These are phyloP conservation scores for Chydorus sphaericus DNA, from an alignment of 2,888 invertebrate genomes.

Conservation along the genomic window DNA sequence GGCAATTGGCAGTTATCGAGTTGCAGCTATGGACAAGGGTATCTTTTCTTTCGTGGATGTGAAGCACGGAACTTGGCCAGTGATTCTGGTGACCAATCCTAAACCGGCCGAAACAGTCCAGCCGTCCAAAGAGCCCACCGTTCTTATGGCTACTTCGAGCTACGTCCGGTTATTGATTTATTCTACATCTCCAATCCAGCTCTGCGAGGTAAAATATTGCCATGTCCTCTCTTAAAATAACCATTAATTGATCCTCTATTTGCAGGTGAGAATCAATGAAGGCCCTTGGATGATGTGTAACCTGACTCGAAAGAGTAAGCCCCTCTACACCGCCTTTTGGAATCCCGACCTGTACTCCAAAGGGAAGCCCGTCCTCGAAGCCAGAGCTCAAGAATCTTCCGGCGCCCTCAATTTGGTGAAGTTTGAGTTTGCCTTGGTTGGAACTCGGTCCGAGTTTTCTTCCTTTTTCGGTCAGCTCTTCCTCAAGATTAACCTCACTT, in stretches of 20 bases:
- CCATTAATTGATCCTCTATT: conserved; percentile 24
- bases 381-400: conserved; percentile 21
- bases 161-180: conserved; percentile 40
- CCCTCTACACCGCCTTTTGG: conserved; percentile 60
- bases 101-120: conserved; percentile 62
- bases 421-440: conserved; percentile 66
- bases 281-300: conserved; percentile 46
- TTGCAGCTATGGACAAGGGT: conserved; percentile 78
- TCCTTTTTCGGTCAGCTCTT: conserved; percentile 51
- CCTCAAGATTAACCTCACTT: conserved; percentile 59
- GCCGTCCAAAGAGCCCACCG: conserved; percentile 54
- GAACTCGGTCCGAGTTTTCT: conserved; percentile 46
- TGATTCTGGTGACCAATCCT: conserved; percentile 76
- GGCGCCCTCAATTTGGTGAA: conserved; percentile 28
- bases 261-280: conserved; percentile 50
- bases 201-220: conserved; percentile 1
- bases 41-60: conserved; percentile 71
- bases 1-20: conserved; percentile 42
- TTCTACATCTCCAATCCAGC: conserved; percentile 22
- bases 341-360: conserved; percentile 43
- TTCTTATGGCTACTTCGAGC: conserved; percentile 49
- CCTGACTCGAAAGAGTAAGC: conserved; percentile 37
- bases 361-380: conserved; percentile 45
- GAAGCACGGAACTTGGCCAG: conserved; percentile 60
- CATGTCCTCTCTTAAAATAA: neutral